Conservation (phyloP, 1,140 invertebrate species). For the Panagrolaimus sp. region DNA sequence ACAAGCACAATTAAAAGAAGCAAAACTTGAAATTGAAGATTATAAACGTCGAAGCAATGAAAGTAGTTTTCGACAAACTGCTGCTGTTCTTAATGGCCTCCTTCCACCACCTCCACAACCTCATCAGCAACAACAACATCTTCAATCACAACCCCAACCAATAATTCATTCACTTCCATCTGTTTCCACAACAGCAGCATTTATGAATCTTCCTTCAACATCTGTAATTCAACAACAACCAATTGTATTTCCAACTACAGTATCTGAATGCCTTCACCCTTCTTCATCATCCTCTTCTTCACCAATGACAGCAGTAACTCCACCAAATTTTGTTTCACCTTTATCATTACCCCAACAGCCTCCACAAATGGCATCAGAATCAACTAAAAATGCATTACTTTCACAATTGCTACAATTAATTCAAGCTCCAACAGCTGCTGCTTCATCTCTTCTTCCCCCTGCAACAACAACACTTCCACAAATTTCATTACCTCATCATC, state of each 20-base stretch:
- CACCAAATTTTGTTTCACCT: not conserved
- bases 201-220: not conserved
- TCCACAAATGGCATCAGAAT: not conserved
- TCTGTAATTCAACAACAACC: not conserved
- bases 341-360: not conserved
- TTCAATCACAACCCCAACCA: not conserved
- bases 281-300: not conserved
- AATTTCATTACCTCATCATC: no score
- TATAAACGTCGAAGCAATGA: constrained; percentile 16
- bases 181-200: not conserved
- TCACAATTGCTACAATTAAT: no score
- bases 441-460: no score
- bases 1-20: constrained; percentile 29
- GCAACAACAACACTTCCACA: no score
- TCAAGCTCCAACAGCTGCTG: no score
- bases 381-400: not conserved
- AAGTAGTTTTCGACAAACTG: constrained; percentile 13
- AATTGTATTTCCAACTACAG: not conserved
- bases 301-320: not conserved
- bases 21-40: constrained; percentile 35
- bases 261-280: not conserved
- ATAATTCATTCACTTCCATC: not conserved
- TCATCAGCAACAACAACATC: no score
- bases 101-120: no score
- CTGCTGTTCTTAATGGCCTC: no score